These are phyloP conservation scores for Dasysyrphus tricinctus DNA, from an alignment of 2,888 invertebrate genomes.

Conservation along the genomic window DNA sequence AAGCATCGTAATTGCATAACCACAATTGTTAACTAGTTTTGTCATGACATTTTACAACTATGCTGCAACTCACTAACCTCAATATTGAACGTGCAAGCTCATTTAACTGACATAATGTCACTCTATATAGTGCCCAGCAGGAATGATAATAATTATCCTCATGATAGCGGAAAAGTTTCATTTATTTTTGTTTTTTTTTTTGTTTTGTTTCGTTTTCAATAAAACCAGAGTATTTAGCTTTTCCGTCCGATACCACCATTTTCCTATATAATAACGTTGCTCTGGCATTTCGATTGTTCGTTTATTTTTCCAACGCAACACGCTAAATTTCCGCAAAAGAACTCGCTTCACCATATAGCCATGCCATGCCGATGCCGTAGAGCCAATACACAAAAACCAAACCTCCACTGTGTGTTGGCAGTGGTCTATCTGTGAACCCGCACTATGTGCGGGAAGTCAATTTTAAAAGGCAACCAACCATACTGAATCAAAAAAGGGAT, in stretches of 20 bases:
- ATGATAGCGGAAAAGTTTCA: slow-evolving; percentile 34
- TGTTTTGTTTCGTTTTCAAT: slow-evolving; percentile 39
- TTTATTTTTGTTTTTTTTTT: slow-evolving; percentile 18
- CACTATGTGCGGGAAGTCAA: slow-evolving; percentile 74
- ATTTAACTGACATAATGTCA: slow-evolving; percentile 29
- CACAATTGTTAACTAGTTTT: slow-evolving; percentile 5
- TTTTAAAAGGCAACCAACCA: slow-evolving; percentile 72
- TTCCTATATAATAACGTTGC: not conserved
- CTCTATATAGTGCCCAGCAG: slow-evolving; percentile 18
- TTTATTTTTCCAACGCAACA: slow-evolving; percentile 58
- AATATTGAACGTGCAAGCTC: not conserved
- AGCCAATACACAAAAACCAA: slow-evolving; percentile 48
- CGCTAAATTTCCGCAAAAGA: slow-evolving; percentile 62
- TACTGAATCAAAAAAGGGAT: slow-evolving; percentile 73
- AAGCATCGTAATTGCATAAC: not conserved
- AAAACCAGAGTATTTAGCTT: slow-evolving; percentile 43
- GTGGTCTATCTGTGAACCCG: slow-evolving; percentile 70
- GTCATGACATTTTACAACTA: slow-evolving; percentile 8
- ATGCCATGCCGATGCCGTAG: not conserved
- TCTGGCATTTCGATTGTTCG: slow-evolving; percentile 22
- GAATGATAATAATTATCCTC: slow-evolving; percentile 44
- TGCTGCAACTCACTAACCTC: not conserved
- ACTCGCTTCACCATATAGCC: slow-evolving; percentile 1
- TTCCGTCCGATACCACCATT: slow-evolving; percentile 45
- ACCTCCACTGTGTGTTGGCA: slow-evolving; percentile 56